Evolutionary conservation across 2,888 invertebrate genomes (phyloP).

Genomic region (Drosophila robusta): DNA sequence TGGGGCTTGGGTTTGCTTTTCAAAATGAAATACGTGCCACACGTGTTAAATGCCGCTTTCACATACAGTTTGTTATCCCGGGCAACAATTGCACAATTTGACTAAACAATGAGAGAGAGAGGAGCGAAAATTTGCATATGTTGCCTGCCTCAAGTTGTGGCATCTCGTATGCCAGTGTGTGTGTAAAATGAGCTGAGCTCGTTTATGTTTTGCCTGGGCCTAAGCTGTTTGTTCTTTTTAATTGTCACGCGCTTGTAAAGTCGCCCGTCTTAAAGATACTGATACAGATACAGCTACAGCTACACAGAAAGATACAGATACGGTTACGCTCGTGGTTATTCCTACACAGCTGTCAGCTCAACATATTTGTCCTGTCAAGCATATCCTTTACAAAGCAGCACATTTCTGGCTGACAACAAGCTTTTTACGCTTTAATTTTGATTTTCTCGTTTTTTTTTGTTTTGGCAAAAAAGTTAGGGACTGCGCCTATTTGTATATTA

Average conservation of each 20-base stretch:
- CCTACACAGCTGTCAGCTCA: slow-evolving; percentile 42
- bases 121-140: slow-evolving; percentile 61
- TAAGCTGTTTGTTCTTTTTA: slow-evolving; percentile 58
- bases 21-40: slow-evolving; percentile 77
- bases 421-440: slow-evolving; percentile 30
- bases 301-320: slow-evolving; percentile 10
- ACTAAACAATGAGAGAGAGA: slow-evolving; percentile 22
- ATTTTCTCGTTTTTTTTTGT: slow-evolving; percentile 41
- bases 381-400: slow-evolving; percentile 56
- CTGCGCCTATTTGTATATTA: slow-evolving; percentile 59
- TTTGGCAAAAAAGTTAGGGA: slow-evolving; percentile 42
- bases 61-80: slow-evolving; percentile 29
- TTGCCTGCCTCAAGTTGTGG: slow-evolving; percentile 27
- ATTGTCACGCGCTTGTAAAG: slow-evolving; percentile 56
- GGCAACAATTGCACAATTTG: slow-evolving; percentile 74
- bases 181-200: slow-evolving; percentile 35
- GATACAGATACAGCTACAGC: slow-evolving; percentile 17
- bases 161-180: slow-evolving; percentile 14
- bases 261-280: slow-evolving; percentile 17
- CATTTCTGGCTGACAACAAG: slow-evolving; percentile 5
- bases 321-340: slow-evolving; percentile 1
- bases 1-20: slow-evolving; percentile 24
- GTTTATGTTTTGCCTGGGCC: slow-evolving; percentile 20
- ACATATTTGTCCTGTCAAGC: slow-evolving; percentile 33
- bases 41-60: slow-evolving; percentile 73